A percentile compares a stretch with the other conserved stretches of the same genome.
Evolutionary conservation across 2,113 vertebrate species (phyloP).

Genomic region (Chitala chitala): DNA sequence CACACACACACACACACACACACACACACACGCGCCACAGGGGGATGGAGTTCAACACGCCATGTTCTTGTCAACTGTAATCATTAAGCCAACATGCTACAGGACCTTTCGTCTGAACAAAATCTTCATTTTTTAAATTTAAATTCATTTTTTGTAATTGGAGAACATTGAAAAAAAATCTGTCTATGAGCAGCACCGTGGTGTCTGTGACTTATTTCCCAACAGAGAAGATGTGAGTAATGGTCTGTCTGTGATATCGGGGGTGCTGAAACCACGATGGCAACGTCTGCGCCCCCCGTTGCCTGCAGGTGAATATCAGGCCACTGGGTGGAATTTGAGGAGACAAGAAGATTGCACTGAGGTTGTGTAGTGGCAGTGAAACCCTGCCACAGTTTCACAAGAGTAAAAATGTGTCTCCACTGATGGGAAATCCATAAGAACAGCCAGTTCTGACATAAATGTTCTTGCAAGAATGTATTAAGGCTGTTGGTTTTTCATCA

Average conservation of each 20-base stretch:
- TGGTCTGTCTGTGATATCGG: conserved; percentile 19
- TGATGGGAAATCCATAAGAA: conserved; percentile 12
- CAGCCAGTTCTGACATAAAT: background rate
- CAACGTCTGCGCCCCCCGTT: conserved; percentile 5
- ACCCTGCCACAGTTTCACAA: background rate
- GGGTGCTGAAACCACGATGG: conserved; percentile 3
- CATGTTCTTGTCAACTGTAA: too few relatives aligned
- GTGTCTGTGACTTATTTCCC: background rate
- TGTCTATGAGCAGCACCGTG: background rate
- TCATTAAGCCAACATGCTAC: too few relatives aligned
- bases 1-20: too few relatives aligned
- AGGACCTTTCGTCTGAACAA: too few relatives aligned
- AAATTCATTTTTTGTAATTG: background rate
- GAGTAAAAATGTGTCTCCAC: background rate
- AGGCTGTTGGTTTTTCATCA: too few relatives aligned
- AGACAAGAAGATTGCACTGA: conserved; percentile 38
- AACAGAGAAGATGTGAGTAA: conserved; percentile 13
- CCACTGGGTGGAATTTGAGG: conserved; percentile 21
- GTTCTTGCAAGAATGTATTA: background rate
- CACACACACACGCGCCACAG: too few relatives aligned
- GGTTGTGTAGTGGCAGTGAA: too few relatives aligned
- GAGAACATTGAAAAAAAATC: background rate
- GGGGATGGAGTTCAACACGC: too few relatives aligned
- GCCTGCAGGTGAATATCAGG: conserved; percentile 17
- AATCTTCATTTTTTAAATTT: background rate